These are phyloP conservation scores for Nebria salina DNA, from an alignment of 2,888 invertebrate genomes.

Conservation along the genomic window DNA sequence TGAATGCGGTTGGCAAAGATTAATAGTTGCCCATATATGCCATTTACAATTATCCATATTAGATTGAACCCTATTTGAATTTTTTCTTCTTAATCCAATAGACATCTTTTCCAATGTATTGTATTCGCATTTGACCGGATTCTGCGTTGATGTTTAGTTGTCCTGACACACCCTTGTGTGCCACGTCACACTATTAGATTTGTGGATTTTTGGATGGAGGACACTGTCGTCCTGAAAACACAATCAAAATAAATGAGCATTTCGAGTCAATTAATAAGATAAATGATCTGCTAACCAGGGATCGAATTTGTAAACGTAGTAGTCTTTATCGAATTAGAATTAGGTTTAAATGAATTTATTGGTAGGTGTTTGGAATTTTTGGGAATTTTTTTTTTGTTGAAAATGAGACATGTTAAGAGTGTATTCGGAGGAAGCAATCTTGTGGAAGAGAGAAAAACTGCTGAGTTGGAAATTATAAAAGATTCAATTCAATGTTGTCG, in stretches of 20 bases:
- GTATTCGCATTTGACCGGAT: neutral
- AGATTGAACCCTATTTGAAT: neutral
- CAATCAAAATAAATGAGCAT: constrained; percentile 45
- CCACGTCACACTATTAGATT: constrained; percentile 38
- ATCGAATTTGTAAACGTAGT: constrained; percentile 33
- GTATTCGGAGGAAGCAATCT: neutral
- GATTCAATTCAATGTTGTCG: constrained; percentile 47
- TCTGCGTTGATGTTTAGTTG: constrained; percentile 22
- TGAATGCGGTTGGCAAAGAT: constrained; percentile 38
- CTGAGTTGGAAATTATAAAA: constrained; percentile 47
- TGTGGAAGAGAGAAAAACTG: constrained; percentile 34
- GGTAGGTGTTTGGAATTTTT: no score
- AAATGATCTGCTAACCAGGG: constrained; percentile 37
- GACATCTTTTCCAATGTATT: neutral
- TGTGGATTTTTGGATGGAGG: constrained; percentile 37
- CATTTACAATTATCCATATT: neutral
- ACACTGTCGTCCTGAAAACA: constrained; percentile 31
- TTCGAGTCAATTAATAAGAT: constrained; percentile 46
- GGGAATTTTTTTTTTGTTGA: no score
- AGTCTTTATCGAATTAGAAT: neutral
- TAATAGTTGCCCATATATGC: constrained; percentile 23
- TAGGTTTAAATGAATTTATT: no score
- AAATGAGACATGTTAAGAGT: no score
- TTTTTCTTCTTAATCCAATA: neutral
- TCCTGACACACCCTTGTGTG: constrained; percentile 33